A percentile compares a stretch with the other conserved stretches of the same genome.
phyloP scores from a whole-genome alignment of 2,888 invertebrate genomes.

The Chrysolina oricalcia region DNA sequence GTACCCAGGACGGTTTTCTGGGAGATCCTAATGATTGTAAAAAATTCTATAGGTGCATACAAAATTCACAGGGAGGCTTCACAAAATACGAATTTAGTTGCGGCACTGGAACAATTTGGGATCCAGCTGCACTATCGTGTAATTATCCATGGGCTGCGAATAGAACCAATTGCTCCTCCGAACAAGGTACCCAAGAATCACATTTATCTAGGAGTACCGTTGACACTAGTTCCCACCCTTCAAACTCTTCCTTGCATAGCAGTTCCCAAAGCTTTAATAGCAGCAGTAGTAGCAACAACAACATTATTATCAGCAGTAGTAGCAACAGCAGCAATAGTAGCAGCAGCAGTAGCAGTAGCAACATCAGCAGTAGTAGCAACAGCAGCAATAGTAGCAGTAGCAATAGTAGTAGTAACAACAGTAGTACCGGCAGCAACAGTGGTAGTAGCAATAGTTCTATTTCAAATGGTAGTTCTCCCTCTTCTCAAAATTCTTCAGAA shows the following conservation, averaged over 20 bases:
- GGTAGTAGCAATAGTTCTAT: slow-evolving; percentile 35
- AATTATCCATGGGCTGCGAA: slow-evolving; percentile 79
- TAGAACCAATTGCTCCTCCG: slow-evolving; percentile 63
- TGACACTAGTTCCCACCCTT: slow-evolving; percentile 36
- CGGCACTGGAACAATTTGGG: slow-evolving; percentile 85
- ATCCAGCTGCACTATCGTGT: slow-evolving; percentile 78
- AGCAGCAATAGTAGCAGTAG: not conserved
- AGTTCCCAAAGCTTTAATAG: slow-evolving; percentile 45
- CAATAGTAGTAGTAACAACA: not conserved
- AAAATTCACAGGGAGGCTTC: slow-evolving; percentile 75
- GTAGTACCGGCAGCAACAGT: slow-evolving; percentile 22
- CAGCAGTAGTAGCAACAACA: slow-evolving; percentile 32
- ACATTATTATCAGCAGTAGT: slow-evolving; percentile 28
- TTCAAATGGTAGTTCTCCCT: slow-evolving; percentile 23
- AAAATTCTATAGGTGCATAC: slow-evolving; percentile 85
- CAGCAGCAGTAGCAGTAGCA: slow-evolving; percentile 20
- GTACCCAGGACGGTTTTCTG: slow-evolving; percentile 81
- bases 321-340: slow-evolving; percentile 22
- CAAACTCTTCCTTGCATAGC: slow-evolving; percentile 49
- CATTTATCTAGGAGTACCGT: slow-evolving; percentile 23
- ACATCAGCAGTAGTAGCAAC: not conserved
- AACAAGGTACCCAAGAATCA: slow-evolving; percentile 39
- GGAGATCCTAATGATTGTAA: slow-evolving; percentile 81
- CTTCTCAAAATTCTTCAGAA: slow-evolving; percentile 19
- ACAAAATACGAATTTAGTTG: slow-evolving; percentile 82